These are phyloP conservation scores for Ophthalmolycus amberensis DNA, from an alignment of 2,113 vertebrate species.

Conservation along the genomic window DNA sequence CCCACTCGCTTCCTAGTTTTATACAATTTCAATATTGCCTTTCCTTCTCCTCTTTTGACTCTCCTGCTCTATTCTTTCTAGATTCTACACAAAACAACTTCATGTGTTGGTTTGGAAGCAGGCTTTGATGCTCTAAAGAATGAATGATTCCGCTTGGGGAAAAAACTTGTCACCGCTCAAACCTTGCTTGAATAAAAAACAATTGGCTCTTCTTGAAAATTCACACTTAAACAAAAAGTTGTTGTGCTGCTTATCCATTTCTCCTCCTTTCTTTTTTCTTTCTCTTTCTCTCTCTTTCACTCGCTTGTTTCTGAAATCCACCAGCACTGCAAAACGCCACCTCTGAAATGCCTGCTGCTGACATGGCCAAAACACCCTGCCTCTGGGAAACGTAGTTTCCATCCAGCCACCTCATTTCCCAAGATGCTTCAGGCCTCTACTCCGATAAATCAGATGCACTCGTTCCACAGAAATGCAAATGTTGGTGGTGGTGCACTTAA, in stretches of 20 bases:
- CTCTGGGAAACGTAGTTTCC: slow-evolving; percentile 76
- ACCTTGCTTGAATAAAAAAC: slow-evolving; percentile 6
- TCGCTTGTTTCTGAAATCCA: slow-evolving; percentile 50
- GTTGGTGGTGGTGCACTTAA: slow-evolving; percentile 74
- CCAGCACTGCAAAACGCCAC: slow-evolving; percentile 55
- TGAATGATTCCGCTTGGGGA: slow-evolving; percentile 38
- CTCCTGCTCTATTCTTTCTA: background rate
- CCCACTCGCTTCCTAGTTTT: slow-evolving; percentile 16
- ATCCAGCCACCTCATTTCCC: slow-evolving; percentile 75
- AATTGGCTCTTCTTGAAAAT: slow-evolving; percentile 20
- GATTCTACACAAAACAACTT: slow-evolving; percentile 30
- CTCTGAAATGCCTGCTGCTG: slow-evolving; percentile 69
- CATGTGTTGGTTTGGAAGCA: slow-evolving; percentile 21
- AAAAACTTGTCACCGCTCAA: slow-evolving; percentile 1
- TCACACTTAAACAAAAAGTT: slow-evolving; percentile 34
- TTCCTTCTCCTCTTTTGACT: slow-evolving; percentile 3
- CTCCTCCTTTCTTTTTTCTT: slow-evolving; percentile 10
- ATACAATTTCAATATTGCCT: slow-evolving; percentile 33
- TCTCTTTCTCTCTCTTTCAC: background rate
- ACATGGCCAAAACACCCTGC: slow-evolving; percentile 64
- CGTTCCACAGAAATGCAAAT: slow-evolving; percentile 81
- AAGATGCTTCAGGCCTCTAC: slow-evolving; percentile 67
- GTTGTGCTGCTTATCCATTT: slow-evolving; percentile 40
- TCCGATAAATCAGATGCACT: slow-evolving; percentile 80
- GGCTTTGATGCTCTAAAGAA: slow-evolving; percentile 23